Evolutionary conservation across 1,140 invertebrate species (phyloP), one percentile per base, ranked within the genome.

Genomic region (Hyles vespertilio): DNA sequence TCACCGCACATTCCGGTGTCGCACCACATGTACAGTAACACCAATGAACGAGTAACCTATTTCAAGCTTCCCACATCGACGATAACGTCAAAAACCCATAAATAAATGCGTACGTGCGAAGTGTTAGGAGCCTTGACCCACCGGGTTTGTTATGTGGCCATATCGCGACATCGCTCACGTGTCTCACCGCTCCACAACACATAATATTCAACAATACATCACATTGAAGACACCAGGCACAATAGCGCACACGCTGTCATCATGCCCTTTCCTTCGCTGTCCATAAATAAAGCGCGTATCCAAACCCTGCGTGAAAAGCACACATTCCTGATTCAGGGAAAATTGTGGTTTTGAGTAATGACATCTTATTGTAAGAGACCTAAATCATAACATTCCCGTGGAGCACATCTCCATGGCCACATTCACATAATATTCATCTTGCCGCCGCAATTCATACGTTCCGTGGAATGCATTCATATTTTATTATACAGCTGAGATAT

Each of bases 221-320:
- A 51, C 50, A n/a, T 10, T 33, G 32, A 33, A 32, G 50, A 34
- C 50, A 33, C 10, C 32, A 51, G 50, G 10, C 50, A 33, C 10
- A 51, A 51, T 33, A 32, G 0, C 50, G 32, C 50, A 9, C 32
- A 3, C 22, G 22, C 22, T 22, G 22, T 22, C 22, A 22, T 22
- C 22, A 22, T 22, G 22, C 22, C 32, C 10, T 33, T 51, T 51
- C 50, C 9, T 10, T 32, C 34, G 22, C 12, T 9, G 40, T 22
- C 11, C 40, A 54, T 54, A 54, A 45, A 54, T 54, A 54, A 45
- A 10, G 34, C 32, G 40, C 33, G 40, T 44, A 54, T 45, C 40
- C 40, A 45, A 48, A 48, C 11, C n/a, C n/a, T 3, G 22, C 9
- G 11, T 48, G 22, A 48, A 48, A 12, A n/a, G 3, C n/a, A 44